These are phyloP conservation scores for Gasterosteus aculeatus DNA, from an alignment of 2,113 vertebrate genomes.

Conservation along the genomic window DNA sequence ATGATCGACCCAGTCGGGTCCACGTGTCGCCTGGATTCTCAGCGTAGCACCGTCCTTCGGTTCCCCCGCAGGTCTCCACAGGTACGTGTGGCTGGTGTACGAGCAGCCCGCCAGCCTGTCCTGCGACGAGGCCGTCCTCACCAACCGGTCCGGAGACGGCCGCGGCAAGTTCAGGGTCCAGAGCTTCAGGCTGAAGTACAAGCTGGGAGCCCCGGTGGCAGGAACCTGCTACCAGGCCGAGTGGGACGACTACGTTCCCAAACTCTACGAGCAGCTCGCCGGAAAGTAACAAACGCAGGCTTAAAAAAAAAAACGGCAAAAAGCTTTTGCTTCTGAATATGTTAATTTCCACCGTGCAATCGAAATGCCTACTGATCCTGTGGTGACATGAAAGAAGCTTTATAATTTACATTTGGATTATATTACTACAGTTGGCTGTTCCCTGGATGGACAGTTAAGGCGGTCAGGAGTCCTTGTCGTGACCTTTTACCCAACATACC, in stretches of 20 bases:
- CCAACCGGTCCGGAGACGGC: slow-evolving; percentile 88
- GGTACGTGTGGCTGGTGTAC: slow-evolving; percentile 96
- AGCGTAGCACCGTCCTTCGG: too few relatives aligned
- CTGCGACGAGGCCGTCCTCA: slow-evolving; percentile 86
- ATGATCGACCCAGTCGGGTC: neutral
- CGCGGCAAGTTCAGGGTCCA: slow-evolving; percentile 90
- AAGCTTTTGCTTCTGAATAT: neutral
- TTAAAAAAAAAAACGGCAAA: neutral
- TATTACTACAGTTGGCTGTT: neutral
- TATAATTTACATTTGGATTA: neutral
- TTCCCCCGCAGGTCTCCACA: slow-evolving; percentile 86
- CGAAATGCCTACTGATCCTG: neutral
- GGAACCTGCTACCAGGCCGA: slow-evolving; percentile 95
- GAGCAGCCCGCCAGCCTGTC: slow-evolving; percentile 84
- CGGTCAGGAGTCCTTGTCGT: neutral
- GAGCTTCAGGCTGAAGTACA: slow-evolving; percentile 89
- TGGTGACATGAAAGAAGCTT: neutral
- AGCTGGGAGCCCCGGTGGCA: slow-evolving; percentile 83
- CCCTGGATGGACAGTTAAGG: neutral
- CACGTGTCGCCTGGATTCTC: neutral
- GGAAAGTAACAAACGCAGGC: slow-evolving; percentile 81
- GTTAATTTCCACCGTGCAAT: slow-evolving; percentile 4
- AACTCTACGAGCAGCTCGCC: slow-evolving; percentile 91
- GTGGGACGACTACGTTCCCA: slow-evolving; percentile 96
- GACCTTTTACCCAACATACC: neutral